Evolutionary conservation across 2,888 invertebrate species (phyloP).

Genomic region (Zelleria hepariella): DNA sequence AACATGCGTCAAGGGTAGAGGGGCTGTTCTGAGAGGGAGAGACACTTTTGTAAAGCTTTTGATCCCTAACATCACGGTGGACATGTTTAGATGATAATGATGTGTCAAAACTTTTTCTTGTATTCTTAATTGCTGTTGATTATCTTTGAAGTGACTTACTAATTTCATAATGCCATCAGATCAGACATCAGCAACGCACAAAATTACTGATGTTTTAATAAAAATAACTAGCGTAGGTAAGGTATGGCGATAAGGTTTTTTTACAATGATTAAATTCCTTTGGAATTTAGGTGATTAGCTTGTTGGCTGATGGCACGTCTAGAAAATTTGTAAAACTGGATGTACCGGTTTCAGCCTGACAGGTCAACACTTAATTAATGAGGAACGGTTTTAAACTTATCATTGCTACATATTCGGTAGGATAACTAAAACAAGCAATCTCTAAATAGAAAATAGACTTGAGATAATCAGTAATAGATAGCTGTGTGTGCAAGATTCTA

Average conservation of each 20-base stretch:
- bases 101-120: too few relatives aligned
- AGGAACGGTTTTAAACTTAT: neutral
- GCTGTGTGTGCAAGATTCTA: neutral
- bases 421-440: slow-evolving; percentile 3
- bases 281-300: slow-evolving; percentile 13
- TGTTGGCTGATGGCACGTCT: slow-evolving; percentile 31
- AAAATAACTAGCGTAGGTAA: too few relatives aligned
- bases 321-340: slow-evolving; percentile 40
- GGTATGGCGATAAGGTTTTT: too few relatives aligned
- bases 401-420: neutral
- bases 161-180: too few relatives aligned
- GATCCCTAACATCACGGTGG: too few relatives aligned
- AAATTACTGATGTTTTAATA: neutral
- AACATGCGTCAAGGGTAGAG: too few relatives aligned
- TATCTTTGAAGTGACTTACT: too few relatives aligned
- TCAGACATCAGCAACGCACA: too few relatives aligned
- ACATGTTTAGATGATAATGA: too few relatives aligned
- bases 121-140: too few relatives aligned
- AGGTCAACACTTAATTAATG: neutral
- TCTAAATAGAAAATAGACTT: slow-evolving; percentile 20
- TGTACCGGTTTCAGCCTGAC: slow-evolving; percentile 33
- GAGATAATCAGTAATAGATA: neutral
- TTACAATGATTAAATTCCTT: neutral
- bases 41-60: too few relatives aligned
- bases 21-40: too few relatives aligned